These are phyloP conservation scores for Drosophila aldrichi DNA, from an alignment of 2,888 invertebrate genomes.

Conservation along the genomic window DNA sequence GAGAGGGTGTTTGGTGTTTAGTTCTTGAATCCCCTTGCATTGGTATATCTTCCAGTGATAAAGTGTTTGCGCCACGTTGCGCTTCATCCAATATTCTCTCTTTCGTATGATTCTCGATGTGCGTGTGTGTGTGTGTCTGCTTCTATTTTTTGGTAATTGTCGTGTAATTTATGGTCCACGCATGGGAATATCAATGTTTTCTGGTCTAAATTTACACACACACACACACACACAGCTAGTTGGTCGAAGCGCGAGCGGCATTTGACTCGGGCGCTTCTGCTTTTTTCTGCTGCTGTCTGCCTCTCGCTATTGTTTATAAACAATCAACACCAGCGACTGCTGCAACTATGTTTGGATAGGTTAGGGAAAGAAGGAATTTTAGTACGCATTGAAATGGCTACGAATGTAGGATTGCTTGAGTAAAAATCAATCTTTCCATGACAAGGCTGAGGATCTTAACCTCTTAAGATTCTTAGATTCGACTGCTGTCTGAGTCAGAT, in stretches of 20 bases:
- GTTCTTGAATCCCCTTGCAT: conserved; percentile 30
- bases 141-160: conserved; percentile 66
- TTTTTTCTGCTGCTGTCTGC: conserved; percentile 1
- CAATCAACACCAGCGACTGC: conserved; percentile 26
- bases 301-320: conserved; percentile 56
- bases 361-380: conserved; percentile 1
- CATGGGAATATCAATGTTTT: conserved; percentile 78
- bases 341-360: conserved; percentile 1
- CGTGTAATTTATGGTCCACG: conserved; percentile 75
- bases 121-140: conserved; percentile 4
- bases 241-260: neutral
- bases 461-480: too few relatives aligned
- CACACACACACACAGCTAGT: conserved; percentile 13
- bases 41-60: conserved; percentile 55
- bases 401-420: neutral
- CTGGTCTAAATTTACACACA: conserved; percentile 57
- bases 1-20: conserved; percentile 3
- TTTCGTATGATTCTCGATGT: neutral
- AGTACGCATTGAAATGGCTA: neutral
- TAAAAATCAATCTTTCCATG: neutral
- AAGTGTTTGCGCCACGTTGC: conserved; percentile 61
- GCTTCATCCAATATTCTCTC: conserved; percentile 61
- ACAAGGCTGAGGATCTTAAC: neutral
- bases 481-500: neutral
- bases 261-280: neutral